Evolutionary conservation across 2,888 invertebrate species (phyloP).

Genomic region (Drosophila monieri): DNA sequence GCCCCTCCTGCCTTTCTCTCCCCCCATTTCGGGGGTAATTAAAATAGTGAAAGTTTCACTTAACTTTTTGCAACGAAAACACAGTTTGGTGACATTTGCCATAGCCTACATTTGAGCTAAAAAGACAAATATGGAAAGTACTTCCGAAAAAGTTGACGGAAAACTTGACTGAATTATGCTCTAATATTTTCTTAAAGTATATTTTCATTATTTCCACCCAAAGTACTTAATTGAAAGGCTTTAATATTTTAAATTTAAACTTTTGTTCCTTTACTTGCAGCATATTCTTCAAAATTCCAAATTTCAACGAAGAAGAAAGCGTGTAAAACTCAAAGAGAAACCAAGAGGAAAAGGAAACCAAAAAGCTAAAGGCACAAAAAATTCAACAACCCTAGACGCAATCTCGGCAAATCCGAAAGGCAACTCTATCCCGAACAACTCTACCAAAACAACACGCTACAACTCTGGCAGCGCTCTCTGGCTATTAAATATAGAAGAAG

Average conservation of each 20-base stretch:
- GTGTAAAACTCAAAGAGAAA: slow-evolving; percentile 70
- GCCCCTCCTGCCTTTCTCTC: slow-evolving; percentile 16
- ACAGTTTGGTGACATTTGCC: slow-evolving; percentile 40
- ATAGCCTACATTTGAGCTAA: slow-evolving; percentile 72
- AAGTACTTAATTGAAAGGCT: not conserved
- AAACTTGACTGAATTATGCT: slow-evolving; percentile 5
- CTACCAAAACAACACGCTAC: slow-evolving; percentile 63
- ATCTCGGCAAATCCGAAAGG: slow-evolving; percentile 68
- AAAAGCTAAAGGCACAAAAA: slow-evolving; percentile 30
- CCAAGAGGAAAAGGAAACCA: slow-evolving; percentile 28
- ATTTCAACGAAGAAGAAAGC: slow-evolving; percentile 75
- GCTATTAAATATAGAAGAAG: slow-evolving; percentile 36
- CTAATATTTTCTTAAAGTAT: not conserved
- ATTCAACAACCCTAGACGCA: slow-evolving; percentile 34
- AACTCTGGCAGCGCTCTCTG: slow-evolving; percentile 76
- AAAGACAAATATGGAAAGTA: slow-evolving; percentile 12
- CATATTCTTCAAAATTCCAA: slow-evolving; percentile 79
- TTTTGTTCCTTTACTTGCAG: slow-evolving; percentile 46
- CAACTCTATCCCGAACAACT: slow-evolving; percentile 48
- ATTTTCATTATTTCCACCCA: not conserved
- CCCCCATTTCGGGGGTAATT: slow-evolving; percentile 64
- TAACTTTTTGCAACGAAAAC: not conserved
- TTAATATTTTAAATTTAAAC: not conserved
- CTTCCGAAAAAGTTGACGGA: slow-evolving; percentile 9
- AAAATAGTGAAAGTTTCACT: slow-evolving; percentile 74